Base-by-base conservation (phyloP, 1,140 invertebrate genomes). In the Rhynchophorus ferrugineus region DNA sequence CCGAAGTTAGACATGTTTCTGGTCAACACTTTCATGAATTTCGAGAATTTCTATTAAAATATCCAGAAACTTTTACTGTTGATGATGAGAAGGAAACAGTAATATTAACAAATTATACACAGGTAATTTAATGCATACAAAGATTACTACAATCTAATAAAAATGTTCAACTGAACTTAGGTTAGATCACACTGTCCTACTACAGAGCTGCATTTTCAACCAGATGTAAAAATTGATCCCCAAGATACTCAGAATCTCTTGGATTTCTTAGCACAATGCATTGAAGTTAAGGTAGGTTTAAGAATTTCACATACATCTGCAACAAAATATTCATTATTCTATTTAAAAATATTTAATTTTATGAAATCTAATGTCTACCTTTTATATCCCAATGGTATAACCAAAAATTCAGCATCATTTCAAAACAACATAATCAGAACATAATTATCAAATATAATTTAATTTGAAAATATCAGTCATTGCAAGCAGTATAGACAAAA, bases 1-100 rank as follows among this genome's bases (percentile, higher is more conserved):
- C 91, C 5, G 92, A 96, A 77, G 91, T 97, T 49, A 79, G 94
- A 46, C 91, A 96, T 67, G 92, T 97, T 57, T 95, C 92, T 24
- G 87, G 86, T 18, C 90, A 95, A 67, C 90, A 95, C 65, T 87
- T 93, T 57, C 90, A 87, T 68, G 92, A 96, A 71, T 97, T 97
- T 66, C 83, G 83, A 57, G 91, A 95, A 48, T 97, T 97, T 69
- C 75, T 97, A 0, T 61, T 79, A 24, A 85, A 86, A 64, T 89
- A 91, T 70, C 80, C 88, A 0, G 87, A 94, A 49, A 83, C 84
- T 37, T 97, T 96, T 70, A 80, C 85, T 45, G 85, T 95, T 3
- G 78, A 81, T n/a, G 91, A 94, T 44, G 91, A 95, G 64, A 87
- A 87, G 66, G 81, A 82, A 55, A 67, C 65, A 9, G 83, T 89